Conservation (phyloP, 2,888 invertebrate genomes). For the Meloe dianella region DNA sequence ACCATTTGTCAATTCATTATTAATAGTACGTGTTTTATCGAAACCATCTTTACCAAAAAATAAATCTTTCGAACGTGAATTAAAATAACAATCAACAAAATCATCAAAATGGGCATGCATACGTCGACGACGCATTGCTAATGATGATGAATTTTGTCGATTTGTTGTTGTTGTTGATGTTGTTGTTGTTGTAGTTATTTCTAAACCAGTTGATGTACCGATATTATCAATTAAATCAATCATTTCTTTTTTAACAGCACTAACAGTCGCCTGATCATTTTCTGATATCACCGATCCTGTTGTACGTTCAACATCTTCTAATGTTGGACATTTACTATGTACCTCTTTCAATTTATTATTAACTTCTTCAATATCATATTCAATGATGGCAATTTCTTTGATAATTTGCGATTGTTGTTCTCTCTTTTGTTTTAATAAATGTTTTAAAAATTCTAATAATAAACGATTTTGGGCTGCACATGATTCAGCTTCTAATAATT, state of each 20-base stretch:
- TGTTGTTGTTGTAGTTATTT: conserved; percentile 38
- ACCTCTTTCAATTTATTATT: conserved; percentile 68
- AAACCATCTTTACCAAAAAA: conserved; percentile 64
- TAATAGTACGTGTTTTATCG: conserved; percentile 48
- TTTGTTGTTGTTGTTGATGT: conserved; percentile 41
- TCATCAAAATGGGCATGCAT: conserved; percentile 89
- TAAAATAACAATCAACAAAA: conserved; percentile 86
- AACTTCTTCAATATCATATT: conserved; percentile 75
- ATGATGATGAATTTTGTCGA: conserved; percentile 41
- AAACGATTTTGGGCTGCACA: conserved; percentile 80
- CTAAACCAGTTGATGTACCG: conserved; percentile 56
- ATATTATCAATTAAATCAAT: conserved; percentile 65
- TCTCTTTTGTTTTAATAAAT: conserved; percentile 75
- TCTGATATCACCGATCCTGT: conserved; percentile 58
- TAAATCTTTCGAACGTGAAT: conserved; percentile 75
- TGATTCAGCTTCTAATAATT: conserved; percentile 80
- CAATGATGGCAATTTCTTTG: conserved; percentile 77
- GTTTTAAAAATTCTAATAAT: conserved; percentile 82
- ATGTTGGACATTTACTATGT: conserved; percentile 65
- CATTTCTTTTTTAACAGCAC: conserved; percentile 65
- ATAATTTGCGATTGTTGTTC: conserved; percentile 70
- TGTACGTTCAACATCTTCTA: conserved; percentile 64
- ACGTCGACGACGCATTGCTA: conserved; percentile 73
- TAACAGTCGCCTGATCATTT: conserved; percentile 59
- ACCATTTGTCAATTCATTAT: conserved; percentile 57